Conservation (phyloP, 2,113 vertebrate species). For the Apteryx mantelli region DNA sequence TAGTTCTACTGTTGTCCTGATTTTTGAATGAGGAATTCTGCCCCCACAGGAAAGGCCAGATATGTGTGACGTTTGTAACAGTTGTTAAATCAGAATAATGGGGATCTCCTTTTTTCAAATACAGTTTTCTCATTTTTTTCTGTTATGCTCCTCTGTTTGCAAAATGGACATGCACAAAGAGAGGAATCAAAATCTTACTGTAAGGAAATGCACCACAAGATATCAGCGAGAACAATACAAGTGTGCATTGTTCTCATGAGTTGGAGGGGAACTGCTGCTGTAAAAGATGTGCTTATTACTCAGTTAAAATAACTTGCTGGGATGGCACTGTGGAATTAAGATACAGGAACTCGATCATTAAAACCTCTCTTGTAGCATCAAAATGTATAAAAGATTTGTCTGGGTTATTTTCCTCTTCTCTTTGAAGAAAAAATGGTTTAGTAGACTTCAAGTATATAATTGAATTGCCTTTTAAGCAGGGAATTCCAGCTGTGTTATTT, state of each 20-base stretch:
- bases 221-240: background rate
- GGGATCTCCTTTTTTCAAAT: background rate
- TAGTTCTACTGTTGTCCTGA: background rate
- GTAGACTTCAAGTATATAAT: background rate
- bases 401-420: background rate
- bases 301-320: background rate
- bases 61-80: background rate
- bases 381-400: background rate
- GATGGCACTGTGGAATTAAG: background rate
- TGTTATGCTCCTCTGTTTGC: background rate
- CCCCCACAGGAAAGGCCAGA: background rate
- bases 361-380: background rate
- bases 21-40: background rate
- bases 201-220: background rate
- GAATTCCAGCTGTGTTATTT: background rate
- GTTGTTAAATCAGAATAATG: background rate
- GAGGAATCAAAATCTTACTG: background rate
- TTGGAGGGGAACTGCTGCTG: background rate
- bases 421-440: background rate
- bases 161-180: background rate
- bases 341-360: background rate
- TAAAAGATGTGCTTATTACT: background rate
- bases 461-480: background rate
- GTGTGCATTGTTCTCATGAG: background rate
- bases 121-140: background rate